These are phyloP conservation scores for Drosophila equinoxialis DNA, from an alignment of 1,140 invertebrate species.

Conservation along the genomic window DNA sequence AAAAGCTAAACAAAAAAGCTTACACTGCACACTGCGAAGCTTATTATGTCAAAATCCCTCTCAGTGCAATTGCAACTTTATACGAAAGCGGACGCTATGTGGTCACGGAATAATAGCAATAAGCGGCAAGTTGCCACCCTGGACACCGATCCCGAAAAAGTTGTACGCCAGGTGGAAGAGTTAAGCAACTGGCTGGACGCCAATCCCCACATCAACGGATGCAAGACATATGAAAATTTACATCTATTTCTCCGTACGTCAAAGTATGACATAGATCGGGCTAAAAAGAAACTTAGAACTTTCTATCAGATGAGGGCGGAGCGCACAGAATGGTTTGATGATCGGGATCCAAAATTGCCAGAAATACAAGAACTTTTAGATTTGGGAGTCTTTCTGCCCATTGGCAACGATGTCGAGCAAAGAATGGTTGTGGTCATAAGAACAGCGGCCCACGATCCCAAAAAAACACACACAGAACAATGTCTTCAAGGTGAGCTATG, in stretches of 20 bases:
- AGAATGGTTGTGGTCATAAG: conserved; percentile 85
- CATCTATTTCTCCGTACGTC: conserved; percentile 86
- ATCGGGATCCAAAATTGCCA: conserved; percentile 85
- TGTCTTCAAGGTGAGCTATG: conserved; percentile 84
- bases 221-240: conserved; percentile 84
- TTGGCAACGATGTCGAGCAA: conserved; percentile 84
- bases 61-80: conserved; percentile 42
- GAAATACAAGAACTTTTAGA: conserved; percentile 85
- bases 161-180: conserved; percentile 59
- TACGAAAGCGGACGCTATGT: conserved; percentile 40
- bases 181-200: conserved; percentile 67
- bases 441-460: conserved; percentile 85
- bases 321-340: conserved; percentile 85
- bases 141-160: conserved; percentile 37
- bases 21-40: conserved; percentile 28
- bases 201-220: conserved; percentile 77
- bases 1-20: conserved; percentile 51
- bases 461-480: conserved; percentile 84
- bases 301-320: conserved; percentile 85
- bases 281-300: conserved; percentile 85
- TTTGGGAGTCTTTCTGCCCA: conserved; percentile 86
- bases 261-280: conserved; percentile 85
- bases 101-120: conserved; percentile 31
- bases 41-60: conserved; percentile 36
- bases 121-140: conserved; percentile 20